Conservation (phyloP, 2,113 vertebrate genomes). For the Taxidea taxus region DNA sequence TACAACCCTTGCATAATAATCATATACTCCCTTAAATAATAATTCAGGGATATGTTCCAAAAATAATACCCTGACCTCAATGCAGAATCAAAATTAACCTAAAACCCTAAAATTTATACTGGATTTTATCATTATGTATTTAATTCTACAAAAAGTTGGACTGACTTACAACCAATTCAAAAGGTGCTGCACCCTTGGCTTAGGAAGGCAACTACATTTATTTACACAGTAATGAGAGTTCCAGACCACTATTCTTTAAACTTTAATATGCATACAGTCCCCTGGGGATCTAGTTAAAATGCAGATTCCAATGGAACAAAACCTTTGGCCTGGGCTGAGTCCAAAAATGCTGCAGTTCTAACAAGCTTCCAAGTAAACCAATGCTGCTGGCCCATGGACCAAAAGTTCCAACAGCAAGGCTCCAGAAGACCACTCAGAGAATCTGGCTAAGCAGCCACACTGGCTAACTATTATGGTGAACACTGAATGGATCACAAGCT, state of each 20-base stretch:
- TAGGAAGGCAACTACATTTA: constrained; percentile 21
- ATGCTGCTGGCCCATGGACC: not conserved
- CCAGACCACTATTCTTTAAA: not conserved
- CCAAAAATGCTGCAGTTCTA: not conserved
- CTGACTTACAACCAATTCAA: not conserved
- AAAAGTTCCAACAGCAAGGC: not conserved
- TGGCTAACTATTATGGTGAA: too few species aligned
- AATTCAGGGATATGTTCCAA: not conserved
- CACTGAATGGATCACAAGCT: not conserved
- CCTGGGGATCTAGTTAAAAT: not conserved
- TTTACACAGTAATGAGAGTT: not conserved
- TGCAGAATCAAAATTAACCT: not conserved
- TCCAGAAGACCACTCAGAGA: not conserved
- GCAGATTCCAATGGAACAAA: not conserved
- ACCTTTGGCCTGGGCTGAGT: not conserved
- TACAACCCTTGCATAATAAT: not conserved
- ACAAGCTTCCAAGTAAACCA: not conserved
- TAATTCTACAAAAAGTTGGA: not conserved
- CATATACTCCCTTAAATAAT: not conserved
- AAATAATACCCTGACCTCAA: not conserved
- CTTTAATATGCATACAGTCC: not conserved
- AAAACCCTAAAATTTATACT: not conserved
- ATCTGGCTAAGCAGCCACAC: not conserved
- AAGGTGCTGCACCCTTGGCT: not conserved
- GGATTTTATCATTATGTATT: not conserved